These are phyloP conservation scores for Caenorhabditis drosophilae DNA, from an alignment of 2,888 invertebrate genomes.

Conservation along the genomic window DNA sequence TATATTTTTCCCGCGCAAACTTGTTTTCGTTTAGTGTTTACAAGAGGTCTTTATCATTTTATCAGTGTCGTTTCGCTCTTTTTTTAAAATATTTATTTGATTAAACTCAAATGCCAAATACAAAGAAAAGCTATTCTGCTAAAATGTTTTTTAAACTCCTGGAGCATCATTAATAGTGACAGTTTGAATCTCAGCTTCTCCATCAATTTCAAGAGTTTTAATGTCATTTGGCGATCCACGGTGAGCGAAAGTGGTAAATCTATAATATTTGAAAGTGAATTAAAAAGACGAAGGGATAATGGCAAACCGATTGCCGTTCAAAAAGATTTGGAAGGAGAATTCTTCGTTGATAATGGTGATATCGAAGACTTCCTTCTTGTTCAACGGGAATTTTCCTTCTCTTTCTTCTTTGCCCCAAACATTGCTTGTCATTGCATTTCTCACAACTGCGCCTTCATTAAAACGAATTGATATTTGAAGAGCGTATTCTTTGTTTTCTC, in stretches of 20 bases:
- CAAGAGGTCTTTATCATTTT: no score
- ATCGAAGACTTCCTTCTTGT: constrained; percentile 65
- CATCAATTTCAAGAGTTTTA: constrained; percentile 62
- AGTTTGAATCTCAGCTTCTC: constrained; percentile 60
- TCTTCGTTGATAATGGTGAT: constrained; percentile 67
- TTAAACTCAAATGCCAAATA: no score
- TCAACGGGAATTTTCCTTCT: constrained; percentile 64
- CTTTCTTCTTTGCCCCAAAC: constrained; percentile 68
- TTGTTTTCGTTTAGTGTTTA: no score
- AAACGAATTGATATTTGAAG: constrained; percentile 67
- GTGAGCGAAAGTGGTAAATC: constrained; percentile 62
- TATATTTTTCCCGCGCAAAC: no score
- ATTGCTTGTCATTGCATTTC: constrained; percentile 64
- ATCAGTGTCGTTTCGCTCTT: no score
- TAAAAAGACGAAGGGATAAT: no score
- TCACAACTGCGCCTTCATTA: constrained; percentile 66
- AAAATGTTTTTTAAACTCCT: constrained; percentile 54
- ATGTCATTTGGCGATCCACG: constrained; percentile 63
- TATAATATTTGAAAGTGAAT: no score
- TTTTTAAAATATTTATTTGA: no score
- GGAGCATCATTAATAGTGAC: constrained; percentile 66
- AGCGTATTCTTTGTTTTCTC: constrained; percentile 64
- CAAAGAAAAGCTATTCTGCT: no score
- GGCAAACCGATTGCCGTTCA: constrained; percentile 60
- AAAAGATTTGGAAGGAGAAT: constrained; percentile 64